Percentiles rank a stretch among this genome's conserved stretches.
Conservation (phyloP, 2,888 invertebrate genomes). For the Coenonympha glycerion region DNA sequence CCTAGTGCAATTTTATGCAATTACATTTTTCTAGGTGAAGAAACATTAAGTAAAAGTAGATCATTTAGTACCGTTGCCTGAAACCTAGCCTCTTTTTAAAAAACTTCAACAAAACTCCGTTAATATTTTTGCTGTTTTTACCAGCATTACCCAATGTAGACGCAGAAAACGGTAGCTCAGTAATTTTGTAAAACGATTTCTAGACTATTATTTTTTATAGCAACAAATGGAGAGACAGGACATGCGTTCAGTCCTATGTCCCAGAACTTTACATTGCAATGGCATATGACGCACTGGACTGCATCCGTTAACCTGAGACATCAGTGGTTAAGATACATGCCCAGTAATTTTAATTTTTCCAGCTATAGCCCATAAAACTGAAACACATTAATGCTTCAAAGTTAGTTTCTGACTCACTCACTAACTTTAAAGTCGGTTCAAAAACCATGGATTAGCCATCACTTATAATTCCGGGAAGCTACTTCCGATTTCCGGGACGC, state of each 20-base stretch:
- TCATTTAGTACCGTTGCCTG: constrained; percentile 18
- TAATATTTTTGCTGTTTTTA: constrained; percentile 10
- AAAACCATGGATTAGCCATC: background rate
- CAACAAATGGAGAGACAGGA: no score
- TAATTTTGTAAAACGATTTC: background rate
- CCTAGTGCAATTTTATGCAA: background rate
- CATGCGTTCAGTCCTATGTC: no score
- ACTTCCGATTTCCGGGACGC: constrained; percentile 19
- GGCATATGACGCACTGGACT: no score
- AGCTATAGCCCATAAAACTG: no score
- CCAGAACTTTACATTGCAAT: no score
- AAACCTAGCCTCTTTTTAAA: constrained; percentile 7
- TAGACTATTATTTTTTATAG: no score
- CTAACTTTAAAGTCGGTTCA: no score
- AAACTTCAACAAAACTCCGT: constrained; percentile 2
- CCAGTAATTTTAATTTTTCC: no score
- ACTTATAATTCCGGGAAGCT: constrained; percentile 12
- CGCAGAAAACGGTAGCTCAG: background rate
- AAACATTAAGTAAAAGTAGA: constrained; percentile 21
- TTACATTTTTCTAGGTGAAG: background rate
- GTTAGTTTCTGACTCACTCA: no score
- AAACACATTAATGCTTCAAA: no score
- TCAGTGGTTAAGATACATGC: no score
- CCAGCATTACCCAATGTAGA: constrained; percentile 14
- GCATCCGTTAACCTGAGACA: no score